phyloP scores from a whole-genome alignment of 1,140 invertebrate genomes.

The Latrodectus geometricus region DNA sequence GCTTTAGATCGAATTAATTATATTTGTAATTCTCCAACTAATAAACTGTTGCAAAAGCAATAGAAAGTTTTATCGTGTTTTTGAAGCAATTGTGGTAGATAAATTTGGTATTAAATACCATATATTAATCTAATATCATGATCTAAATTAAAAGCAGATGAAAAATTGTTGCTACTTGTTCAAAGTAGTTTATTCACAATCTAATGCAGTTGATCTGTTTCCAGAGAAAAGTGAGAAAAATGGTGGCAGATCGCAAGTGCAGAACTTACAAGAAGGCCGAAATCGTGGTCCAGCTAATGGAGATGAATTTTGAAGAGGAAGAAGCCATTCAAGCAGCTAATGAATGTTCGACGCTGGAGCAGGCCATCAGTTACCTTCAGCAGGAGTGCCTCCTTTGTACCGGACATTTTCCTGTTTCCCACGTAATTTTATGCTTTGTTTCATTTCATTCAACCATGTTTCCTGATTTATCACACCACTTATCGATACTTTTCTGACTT shows the following conservation, averaged over 20 bases:
- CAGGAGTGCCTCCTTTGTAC: constrained; percentile 94
- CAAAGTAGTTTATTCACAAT: too few relatives aligned
- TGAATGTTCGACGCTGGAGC: constrained; percentile 83
- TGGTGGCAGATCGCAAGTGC: constrained; percentile 85
- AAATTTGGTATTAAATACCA: too few relatives aligned
- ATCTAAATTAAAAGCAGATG: too few relatives aligned
- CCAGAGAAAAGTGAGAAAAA: constrained; percentile 83
- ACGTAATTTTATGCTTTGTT: constrained; percentile 72
- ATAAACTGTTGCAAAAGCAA: too few relatives aligned
- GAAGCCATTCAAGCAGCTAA: constrained; percentile 86
- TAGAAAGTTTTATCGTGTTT: too few relatives aligned
- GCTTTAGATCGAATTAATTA: too few relatives aligned
- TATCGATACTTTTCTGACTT: too few relatives aligned
- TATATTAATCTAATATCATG: too few relatives aligned
- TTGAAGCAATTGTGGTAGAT: too few relatives aligned
- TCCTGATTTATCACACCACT: too few relatives aligned
- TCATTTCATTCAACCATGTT: not conserved
- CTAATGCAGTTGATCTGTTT: constrained; percentile 44
- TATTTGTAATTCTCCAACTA: too few relatives aligned
- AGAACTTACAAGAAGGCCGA: constrained; percentile 86
- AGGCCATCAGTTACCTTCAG: constrained; percentile 85
- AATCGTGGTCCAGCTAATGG: constrained; percentile 79
- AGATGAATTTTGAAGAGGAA: constrained; percentile 79
- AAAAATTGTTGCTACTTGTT: too few relatives aligned
- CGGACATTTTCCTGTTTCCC: constrained; percentile 83